Percentiles rank a stretch among this genome's conserved stretches.
Evolutionary conservation across 2,797 vertebrate species (phyloP).

Genomic region (Phrynocephalus forsythii): DNA sequence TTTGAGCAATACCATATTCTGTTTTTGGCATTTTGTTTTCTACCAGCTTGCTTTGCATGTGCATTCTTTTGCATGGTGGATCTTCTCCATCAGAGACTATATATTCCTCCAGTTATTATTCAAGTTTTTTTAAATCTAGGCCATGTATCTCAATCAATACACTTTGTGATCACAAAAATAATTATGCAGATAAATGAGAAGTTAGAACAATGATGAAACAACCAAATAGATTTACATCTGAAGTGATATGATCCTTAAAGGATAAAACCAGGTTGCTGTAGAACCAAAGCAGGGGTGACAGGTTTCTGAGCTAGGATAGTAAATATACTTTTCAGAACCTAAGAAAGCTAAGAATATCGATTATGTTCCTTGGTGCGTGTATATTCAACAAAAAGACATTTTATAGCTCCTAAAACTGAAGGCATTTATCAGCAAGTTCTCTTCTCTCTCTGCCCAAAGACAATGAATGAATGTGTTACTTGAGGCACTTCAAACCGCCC

Average conservation of each 20-base stretch:
- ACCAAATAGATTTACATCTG: neutral
- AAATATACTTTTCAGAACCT: no score
- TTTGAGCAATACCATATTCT: neutral
- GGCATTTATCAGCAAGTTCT: neutral
- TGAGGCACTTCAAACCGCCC: neutral
- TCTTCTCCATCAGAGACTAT: neutral
- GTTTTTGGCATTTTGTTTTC: neutral
- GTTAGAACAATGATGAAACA: no score
- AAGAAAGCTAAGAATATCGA: neutral
- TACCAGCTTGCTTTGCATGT: neutral
- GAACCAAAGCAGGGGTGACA: neutral
- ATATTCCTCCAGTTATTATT: neutral
- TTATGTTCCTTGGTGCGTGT: neutral
- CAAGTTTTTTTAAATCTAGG: neutral
- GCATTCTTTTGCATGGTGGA: fast-evolving
- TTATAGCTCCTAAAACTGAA: neutral
- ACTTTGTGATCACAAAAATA: neutral
- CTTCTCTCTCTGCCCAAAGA: neutral
- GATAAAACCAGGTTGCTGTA: no score
- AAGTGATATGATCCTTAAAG: no score
- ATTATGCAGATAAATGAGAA: neutral
- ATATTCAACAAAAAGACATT: neutral
- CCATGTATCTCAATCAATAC: no score
- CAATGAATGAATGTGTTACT: constrained; percentile 7
- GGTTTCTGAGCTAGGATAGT: neutral